phyloP scores from a whole-genome alignment of 2,113 vertebrate genomes.

The Trematomus loennbergii region DNA sequence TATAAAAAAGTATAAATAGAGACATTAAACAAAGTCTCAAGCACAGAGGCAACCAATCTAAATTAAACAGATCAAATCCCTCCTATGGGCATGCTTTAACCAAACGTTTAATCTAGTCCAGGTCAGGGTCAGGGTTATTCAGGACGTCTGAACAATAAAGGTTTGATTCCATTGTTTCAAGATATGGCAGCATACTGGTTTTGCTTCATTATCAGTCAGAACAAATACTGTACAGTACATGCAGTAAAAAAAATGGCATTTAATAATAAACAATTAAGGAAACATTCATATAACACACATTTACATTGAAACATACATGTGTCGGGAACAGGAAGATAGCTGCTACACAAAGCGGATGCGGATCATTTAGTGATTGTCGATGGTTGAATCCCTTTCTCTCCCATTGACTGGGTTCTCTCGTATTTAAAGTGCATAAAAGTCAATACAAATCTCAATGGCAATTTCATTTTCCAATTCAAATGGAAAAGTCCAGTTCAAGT shows the following conservation, averaged over 20 bases:
- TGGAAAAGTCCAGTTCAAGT: not conserved
- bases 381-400: not conserved
- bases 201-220: conserved; percentile 9
- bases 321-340: not conserved
- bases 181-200: conserved; percentile 13
- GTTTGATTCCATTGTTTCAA: not conserved
- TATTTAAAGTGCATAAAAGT: not conserved
- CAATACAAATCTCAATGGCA: not conserved
- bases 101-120: conserved; percentile 16
- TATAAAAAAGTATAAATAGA: conserved; percentile 35
- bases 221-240: conserved; percentile 29
- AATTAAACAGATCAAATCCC: not conserved
- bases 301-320: not conserved
- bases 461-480: not conserved
- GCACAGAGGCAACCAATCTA: not conserved
- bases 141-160: not conserved
- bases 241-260: not conserved
- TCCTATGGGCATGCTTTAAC: not conserved
- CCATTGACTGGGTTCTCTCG: not conserved
- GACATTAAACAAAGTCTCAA: conserved; percentile 21
- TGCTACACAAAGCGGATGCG: conserved; percentile 10
- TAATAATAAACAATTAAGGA: not conserved
- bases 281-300: not conserved
- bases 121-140: not conserved
- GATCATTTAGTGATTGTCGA: conserved; percentile 1